Evolutionary conservation across 2,113 vertebrate species (phyloP).

Genomic region (Perca schrenkii): DNA sequence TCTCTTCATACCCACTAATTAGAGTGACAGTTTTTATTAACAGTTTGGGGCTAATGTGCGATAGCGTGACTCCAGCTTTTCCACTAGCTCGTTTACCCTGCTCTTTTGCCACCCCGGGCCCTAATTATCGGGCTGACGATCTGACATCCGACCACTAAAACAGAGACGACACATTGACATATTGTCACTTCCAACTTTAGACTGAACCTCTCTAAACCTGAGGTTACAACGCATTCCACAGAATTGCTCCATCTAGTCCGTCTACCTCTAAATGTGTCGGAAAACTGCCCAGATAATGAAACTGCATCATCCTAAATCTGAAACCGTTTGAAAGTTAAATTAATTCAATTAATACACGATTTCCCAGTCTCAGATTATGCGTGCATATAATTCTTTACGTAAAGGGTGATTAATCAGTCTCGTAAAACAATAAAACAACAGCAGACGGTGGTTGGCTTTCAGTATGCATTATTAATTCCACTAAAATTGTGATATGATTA

Average conservation of each 20-base stretch:
- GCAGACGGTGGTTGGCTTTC: constrained; percentile 2
- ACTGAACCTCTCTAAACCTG: constrained; percentile 41
- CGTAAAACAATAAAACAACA: background rate
- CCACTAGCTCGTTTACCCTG: constrained; percentile 56
- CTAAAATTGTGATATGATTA: background rate
- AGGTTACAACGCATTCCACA: constrained; percentile 10
- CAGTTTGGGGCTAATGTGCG: constrained; percentile 71
- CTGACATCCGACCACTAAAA: constrained; percentile 66
- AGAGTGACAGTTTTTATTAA: constrained; percentile 79
- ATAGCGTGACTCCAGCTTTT: constrained; percentile 65
- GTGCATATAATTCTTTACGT: background rate
- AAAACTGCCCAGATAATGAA: background rate
- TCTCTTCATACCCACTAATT: constrained; percentile 70
- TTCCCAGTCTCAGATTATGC: background rate
- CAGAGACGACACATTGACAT: constrained; percentile 67
- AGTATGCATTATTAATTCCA: background rate
- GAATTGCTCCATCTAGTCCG: constrained; percentile 14
- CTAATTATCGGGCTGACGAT: constrained; percentile 71
- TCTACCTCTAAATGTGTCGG: background rate
- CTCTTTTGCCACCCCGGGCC: constrained; percentile 57
- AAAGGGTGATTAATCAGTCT: constrained; percentile 2
- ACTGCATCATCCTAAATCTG: background rate
- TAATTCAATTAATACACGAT: background rate
- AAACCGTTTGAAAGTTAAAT: background rate
- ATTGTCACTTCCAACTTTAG: constrained; percentile 64